Conservation (phyloP, 2,888 invertebrate species). For the Euspilapteryx auroguttella region DNA sequence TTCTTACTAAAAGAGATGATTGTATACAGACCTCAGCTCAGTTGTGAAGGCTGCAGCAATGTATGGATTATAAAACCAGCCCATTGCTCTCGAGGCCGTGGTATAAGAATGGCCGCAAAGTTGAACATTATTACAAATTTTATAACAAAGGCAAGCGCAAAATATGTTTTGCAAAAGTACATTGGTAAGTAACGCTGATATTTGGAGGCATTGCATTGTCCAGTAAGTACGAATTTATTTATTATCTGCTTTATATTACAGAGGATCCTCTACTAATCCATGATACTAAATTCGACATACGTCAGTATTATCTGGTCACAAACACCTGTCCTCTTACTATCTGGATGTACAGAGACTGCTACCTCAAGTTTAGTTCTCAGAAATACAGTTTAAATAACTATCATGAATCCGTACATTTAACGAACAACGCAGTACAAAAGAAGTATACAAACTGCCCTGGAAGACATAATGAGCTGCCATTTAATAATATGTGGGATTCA, state of each 20-base stretch:
- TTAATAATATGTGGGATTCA: conserved; percentile 84
- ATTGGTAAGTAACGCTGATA: conserved; percentile 73
- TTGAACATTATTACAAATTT: conserved; percentile 71
- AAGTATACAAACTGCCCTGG: conserved; percentile 62
- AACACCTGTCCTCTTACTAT: conserved; percentile 76
- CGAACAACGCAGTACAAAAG: conserved; percentile 85
- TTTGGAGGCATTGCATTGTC: no score
- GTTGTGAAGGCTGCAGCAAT: conserved; percentile 78
- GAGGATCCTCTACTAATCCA: conserved; percentile 81
- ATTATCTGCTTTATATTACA: conserved; percentile 40
- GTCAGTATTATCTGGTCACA: conserved; percentile 86
- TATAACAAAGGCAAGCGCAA: conserved; percentile 56
- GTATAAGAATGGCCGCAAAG: conserved; percentile 78
- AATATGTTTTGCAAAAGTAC: conserved; percentile 88
- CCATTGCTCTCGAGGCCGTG: conserved; percentile 78
- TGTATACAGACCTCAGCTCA: conserved; percentile 62
- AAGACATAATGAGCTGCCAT: conserved; percentile 67
- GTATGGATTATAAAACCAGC: conserved; percentile 92
- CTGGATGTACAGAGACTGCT: conserved; percentile 86
- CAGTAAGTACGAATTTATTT: no score
- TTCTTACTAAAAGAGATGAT: conserved; percentile 62
- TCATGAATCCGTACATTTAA: conserved; percentile 84
- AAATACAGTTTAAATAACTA: conserved; percentile 76
- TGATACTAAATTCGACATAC: conserved; percentile 88
- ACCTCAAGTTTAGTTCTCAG: conserved; percentile 84